Percentiles rank a stretch among this genome's conserved stretches.
These are phyloP conservation scores for Drosophila nannoptera DNA, from an alignment of 1,140 invertebrate species.

Conservation along the genomic window DNA sequence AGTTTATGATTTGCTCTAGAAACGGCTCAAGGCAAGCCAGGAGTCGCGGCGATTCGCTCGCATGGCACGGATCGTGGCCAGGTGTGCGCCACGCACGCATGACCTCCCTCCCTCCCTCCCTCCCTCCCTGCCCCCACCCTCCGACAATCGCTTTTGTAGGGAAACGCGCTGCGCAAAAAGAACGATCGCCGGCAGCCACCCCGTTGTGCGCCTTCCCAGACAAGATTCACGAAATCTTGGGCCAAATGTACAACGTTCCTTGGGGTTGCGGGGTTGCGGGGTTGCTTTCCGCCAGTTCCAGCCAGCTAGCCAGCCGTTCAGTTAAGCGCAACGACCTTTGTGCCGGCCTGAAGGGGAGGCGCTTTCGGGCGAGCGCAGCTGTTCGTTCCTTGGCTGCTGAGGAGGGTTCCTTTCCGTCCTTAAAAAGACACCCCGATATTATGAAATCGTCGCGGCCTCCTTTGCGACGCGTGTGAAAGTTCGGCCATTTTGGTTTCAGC, in stretches of 20 bases:
- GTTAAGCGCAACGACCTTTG: constrained; percentile 73
- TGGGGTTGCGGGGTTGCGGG: too few relatives aligned
- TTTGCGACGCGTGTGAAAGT: constrained; percentile 72
- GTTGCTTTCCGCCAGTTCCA: constrained; percentile 24
- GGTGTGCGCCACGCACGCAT: constrained; percentile 62
- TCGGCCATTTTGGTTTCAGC: constrained; percentile 69
- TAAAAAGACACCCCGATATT: constrained; percentile 64
- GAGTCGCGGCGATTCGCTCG: constrained; percentile 33
- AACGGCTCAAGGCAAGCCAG: constrained; percentile 23
- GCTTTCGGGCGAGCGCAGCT: constrained; percentile 58
- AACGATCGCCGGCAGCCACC: constrained; percentile 64
- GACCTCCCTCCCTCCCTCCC: constrained; percentile 1
- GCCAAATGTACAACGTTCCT: constrained; percentile 42
- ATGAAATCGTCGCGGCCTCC: constrained; percentile 28
- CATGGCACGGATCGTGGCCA: constrained; percentile 66
- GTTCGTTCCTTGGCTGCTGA: constrained; percentile 62
- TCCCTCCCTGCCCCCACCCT: background rate
- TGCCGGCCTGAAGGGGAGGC: constrained; percentile 33
- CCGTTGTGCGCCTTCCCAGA: constrained; percentile 19
- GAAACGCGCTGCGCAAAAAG: constrained; percentile 56
- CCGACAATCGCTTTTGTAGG: constrained; percentile 7
- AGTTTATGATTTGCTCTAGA: constrained; percentile 35
- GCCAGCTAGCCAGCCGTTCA: constrained; percentile 24
- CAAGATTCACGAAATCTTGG: constrained; percentile 45
- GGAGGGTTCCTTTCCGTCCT: constrained; percentile 51